Evolutionary conservation across 2,797 vertebrate genomes (phyloP), one percentile per base, ranked within the genome.

Genomic region (Hemitrygon akajei): DNA sequence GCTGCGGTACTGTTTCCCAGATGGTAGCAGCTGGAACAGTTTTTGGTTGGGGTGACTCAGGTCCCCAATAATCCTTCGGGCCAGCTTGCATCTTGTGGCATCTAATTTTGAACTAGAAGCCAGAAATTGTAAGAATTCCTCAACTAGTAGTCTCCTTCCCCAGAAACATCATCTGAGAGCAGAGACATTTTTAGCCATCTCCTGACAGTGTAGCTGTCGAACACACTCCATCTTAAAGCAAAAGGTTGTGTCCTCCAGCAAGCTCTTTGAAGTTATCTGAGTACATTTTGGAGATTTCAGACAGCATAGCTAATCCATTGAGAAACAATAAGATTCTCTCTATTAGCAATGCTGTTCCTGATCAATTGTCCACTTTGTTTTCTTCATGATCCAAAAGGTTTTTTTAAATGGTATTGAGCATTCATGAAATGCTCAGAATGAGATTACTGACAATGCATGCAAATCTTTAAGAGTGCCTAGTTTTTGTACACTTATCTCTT

Each of bases 51-150:
- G 47, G 47, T 47, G 47, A 47, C 47, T 47, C 47, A 3, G 47
- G 47, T 47, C 47, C 47, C 47, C 47, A 47, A 47, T 47, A 47
- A 47, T 47, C 47, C 47, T 47, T 47, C 47, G 1, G 47, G 47
- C 4, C 47, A 47, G 47, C 47, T 47, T 47, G 34, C 6, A 47
- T 73, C 91, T 92, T 92, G 91, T 75, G 69, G 22, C 91, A 56
- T 92, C 10, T 2, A 75, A 75, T 56, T 92, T 22, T 92, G 37
- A 92, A 66, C 22, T 7, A 27, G 69, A 92, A 73, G 11, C 47
- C 69, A 92, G 71, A 56, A 75, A 56, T 75, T 75, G 69, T 92
- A 75, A 75, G 86, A 75, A 92, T 75, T 75, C 91, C 69, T 69
- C 2, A 9, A 69, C 37, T 75, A 75, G 27, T 60, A 92, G 69